Evolutionary conservation across 2,888 invertebrate species (phyloP).

Genomic region (Heliconius erato): DNA sequence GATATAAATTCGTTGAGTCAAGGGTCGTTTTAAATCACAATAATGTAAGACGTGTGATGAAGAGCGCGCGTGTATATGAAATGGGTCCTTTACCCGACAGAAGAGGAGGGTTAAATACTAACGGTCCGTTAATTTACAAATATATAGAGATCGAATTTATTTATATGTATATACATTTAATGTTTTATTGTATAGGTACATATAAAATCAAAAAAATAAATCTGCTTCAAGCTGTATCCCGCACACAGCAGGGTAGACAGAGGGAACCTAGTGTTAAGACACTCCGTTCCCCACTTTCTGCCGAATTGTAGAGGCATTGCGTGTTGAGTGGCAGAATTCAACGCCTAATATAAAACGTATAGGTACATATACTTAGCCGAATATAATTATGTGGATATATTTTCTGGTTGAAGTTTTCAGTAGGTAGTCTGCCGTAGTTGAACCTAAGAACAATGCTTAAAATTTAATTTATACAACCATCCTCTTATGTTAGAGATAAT

Average conservation of each 20-base stretch:
- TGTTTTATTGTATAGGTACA: neutral
- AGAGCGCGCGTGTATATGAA: conserved; percentile 57
- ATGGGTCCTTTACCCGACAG: conserved; percentile 52
- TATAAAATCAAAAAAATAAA: neutral
- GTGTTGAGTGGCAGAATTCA: too few relatives aligned
- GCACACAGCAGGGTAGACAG: too few relatives aligned
- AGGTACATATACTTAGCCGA: neutral
- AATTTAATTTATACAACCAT: too few relatives aligned
- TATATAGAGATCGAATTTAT: conserved; percentile 11
- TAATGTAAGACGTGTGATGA: conserved; percentile 57
- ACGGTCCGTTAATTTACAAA: conserved; percentile 31
- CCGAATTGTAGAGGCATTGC: too few relatives aligned
- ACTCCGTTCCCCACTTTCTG: too few relatives aligned
- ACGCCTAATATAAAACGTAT: neutral
- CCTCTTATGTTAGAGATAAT: too few relatives aligned
- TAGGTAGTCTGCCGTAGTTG: too few relatives aligned
- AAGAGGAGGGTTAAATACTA: conserved; percentile 47
- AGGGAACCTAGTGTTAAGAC: too few relatives aligned
- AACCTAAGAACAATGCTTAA: too few relatives aligned
- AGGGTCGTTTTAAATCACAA: conserved; percentile 72
- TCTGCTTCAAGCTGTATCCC: too few relatives aligned
- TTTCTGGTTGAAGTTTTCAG: too few relatives aligned
- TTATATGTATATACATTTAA: neutral
- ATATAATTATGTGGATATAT: too few relatives aligned
- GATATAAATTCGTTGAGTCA: conserved; percentile 59